Conservation (phyloP, 2,797 vertebrate species). For the Sphaeramia orbicularis region DNA sequence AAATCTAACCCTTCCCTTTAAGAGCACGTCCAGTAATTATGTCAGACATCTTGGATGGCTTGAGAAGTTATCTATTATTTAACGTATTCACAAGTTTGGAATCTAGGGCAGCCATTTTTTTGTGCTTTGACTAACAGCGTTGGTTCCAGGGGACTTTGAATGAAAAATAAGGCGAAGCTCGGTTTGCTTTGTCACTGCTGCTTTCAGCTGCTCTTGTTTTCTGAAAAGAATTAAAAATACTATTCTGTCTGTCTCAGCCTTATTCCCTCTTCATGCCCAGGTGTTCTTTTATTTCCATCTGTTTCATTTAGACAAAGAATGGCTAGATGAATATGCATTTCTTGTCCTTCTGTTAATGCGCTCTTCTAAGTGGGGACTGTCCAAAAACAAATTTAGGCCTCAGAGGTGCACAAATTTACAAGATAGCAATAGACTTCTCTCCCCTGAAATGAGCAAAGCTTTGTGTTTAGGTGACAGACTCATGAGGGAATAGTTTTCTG, state of each 20-base stretch:
- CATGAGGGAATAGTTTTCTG: not conserved
- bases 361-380: not conserved
- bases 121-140: conserved; percentile 26
- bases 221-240: conserved; percentile 17
- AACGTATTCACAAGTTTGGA: conserved; percentile 75
- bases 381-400: not conserved
- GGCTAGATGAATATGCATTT: conserved; percentile 35
- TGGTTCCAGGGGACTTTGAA: conserved; percentile 35
- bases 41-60: conserved; percentile 74
- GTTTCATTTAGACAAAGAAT: conserved; percentile 24
- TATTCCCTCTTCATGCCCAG: conserved; percentile 8
- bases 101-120: conserved; percentile 73
- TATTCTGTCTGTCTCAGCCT: not conserved
- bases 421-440: too few relatives aligned
- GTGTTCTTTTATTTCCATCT: conserved; percentile 25
- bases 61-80: conserved; percentile 79
- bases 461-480: not conserved
- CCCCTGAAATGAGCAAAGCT: not conserved
- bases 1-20: conserved; percentile 70
- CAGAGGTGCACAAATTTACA: not conserved
- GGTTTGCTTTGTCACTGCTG: conserved; percentile 30
- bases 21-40: conserved; percentile 75
- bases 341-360: conserved; percentile 1
- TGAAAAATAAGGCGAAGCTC: conserved; percentile 38
- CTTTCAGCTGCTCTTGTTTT: conserved; percentile 25